Evolutionary conservation across 2,113 vertebrate genomes (phyloP), one percentile per base, ranked within the genome.

Genomic region (Apistogramma diplotaenia): DNA sequence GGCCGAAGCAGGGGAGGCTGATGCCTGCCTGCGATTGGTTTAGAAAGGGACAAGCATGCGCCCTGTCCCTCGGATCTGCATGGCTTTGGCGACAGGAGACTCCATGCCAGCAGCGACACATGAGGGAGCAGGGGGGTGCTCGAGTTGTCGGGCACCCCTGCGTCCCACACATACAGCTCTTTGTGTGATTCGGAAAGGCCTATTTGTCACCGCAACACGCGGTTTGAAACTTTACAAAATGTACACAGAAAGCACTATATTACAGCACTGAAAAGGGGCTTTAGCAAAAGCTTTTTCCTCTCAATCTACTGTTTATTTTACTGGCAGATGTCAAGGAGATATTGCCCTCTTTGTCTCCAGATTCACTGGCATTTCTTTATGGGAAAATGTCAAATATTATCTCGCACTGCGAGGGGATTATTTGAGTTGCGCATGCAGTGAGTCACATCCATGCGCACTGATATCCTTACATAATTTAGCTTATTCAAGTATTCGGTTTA

Each of bases 381-480:
- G 65, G 78, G 72, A 55, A 87, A 83, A 84, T 83, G 74, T 85
- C 74, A 83, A 90, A 88, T 80, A 81, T 78, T 77, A 78, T 83
- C 79, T 78, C 65, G 78, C 67, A 60, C 76, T 59, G 40, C 15
- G 62, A 40, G 12, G 76, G 77, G 74, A 86, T 81, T 84, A 76
- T 85, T 80, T 53, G 56, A 83, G 79, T n/a, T 56, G 59, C n/a
- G 40, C 23, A 3, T 49, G 65, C 53, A 51, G 15, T 73, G 79
- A 85, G 67, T 84, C 81, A 76, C 54, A 27, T 76, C 46, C 33
- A n/a, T 25, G 77, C 53, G 79, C 57, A 76, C 7, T 54, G 78
- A 78, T 78, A 87, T 74, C n/a, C 53, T 87, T 67, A 79, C 81
- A 88, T 83, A 78, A 88, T 72, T 79, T 54, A 81, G 49, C 16